phyloP scores from a whole-genome alignment of 2,888 invertebrate genomes.

The Esperia sulphurella region DNA sequence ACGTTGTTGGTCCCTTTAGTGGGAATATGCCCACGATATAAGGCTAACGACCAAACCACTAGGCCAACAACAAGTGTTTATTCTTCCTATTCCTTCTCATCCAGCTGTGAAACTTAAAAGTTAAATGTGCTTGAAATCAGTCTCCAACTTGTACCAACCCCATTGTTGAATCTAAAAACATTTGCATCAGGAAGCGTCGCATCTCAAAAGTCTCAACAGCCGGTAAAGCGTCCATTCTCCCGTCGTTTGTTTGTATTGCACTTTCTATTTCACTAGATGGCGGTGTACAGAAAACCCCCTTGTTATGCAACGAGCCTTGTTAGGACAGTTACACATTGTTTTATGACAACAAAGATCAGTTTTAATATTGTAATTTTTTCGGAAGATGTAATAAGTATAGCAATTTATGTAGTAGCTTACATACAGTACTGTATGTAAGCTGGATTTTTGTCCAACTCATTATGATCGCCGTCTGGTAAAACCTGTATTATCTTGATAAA shows the following conservation, averaged over 20 bases:
- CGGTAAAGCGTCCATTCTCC: constrained; percentile 40
- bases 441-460: background rate
- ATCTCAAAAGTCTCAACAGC: constrained; percentile 26
- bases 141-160: constrained; percentile 15
- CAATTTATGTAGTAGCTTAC: background rate
- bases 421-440: background rate
- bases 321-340: constrained; percentile 23
- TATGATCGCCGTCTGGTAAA: background rate
- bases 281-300: constrained; percentile 25
- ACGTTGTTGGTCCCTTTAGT: too few species aligned
- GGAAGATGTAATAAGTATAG: background rate
- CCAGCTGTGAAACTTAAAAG: too few species aligned
- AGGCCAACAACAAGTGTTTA: too few species aligned
- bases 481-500: background rate
- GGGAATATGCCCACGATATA: too few species aligned
- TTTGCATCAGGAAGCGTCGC: constrained; percentile 50
- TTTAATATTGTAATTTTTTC: constrained; percentile 8
- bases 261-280: constrained; percentile 69
- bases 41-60: too few species aligned
- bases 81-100: too few species aligned
- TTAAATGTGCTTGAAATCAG: background rate
- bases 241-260: constrained; percentile 55
- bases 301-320: constrained; percentile 36
- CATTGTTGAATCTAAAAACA: constrained; percentile 28
- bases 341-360: constrained; percentile 11